A percentile compares a stretch with the other conserved stretches of the same genome.
Evolutionary conservation across 2,888 invertebrate species (phyloP).

Genomic region (Deladenus siricidicola): DNA sequence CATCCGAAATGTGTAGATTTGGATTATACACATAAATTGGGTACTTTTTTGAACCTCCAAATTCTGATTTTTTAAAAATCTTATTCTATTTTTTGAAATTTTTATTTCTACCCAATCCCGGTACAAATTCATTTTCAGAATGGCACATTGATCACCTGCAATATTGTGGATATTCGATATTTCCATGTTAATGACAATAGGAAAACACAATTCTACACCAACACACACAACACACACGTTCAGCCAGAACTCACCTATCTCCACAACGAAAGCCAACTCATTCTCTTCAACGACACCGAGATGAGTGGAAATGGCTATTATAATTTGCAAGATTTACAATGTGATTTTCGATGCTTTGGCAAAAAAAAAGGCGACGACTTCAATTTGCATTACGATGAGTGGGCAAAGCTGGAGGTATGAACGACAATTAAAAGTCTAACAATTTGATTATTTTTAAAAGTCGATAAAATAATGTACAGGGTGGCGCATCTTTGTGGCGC

Average conservation of each 20-base stretch:
- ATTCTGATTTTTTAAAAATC: too few relatives aligned
- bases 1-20: too few relatives aligned
- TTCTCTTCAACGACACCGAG: constrained; percentile 28
- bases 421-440: background rate
- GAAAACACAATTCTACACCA: constrained; percentile 29
- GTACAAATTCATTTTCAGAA: constrained; percentile 27
- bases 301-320: constrained; percentile 16
- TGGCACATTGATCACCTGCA: constrained; percentile 23
- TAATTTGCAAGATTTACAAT: constrained; percentile 22
- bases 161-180: constrained; percentile 42
- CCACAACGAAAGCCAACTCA: constrained; percentile 14
- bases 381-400: constrained; percentile 28
- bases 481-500: too few relatives aligned
- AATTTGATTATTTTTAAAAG: too few relatives aligned
- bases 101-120: too few relatives aligned
- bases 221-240: constrained; percentile 40
- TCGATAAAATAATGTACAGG: too few relatives aligned
- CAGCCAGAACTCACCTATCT: constrained; percentile 40
- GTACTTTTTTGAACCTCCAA: background rate
- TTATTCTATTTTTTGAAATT: too few relatives aligned
- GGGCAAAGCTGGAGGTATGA: constrained; percentile 34
- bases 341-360: constrained; percentile 39
- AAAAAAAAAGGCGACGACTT: constrained; percentile 32
- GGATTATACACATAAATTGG: too few relatives aligned
- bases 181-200: background rate